Percentiles rank a stretch among this genome's conserved stretches.
phyloP scores from a whole-genome alignment of 2,888 invertebrate genomes.

The Pemphredon lugubris region DNA sequence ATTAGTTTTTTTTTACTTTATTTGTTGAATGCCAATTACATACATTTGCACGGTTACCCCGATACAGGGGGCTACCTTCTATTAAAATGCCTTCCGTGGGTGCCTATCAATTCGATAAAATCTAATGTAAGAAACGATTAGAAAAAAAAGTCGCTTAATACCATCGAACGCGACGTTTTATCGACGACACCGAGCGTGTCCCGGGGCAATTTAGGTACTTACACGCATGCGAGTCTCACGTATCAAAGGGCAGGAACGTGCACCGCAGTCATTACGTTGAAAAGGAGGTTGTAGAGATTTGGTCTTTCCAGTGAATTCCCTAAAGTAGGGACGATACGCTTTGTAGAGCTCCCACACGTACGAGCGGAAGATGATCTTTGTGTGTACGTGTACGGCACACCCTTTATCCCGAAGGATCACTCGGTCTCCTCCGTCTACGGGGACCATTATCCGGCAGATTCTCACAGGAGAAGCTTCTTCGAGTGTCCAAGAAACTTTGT shows the following conservation, averaged over 20 bases:
- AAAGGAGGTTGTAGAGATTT: constrained; percentile 58
- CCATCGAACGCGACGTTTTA: too few species aligned
- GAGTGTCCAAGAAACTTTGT: constrained; percentile 77
- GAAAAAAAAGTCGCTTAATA: too few species aligned
- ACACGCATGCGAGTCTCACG: constrained; percentile 10
- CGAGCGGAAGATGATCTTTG: constrained; percentile 59
- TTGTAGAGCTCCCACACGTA: constrained; percentile 56
- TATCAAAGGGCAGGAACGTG: constrained; percentile 46
- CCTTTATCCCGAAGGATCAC: constrained; percentile 72
- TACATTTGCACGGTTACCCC: too few species aligned
- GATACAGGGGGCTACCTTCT: too few species aligned
- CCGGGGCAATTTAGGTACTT: not conserved
- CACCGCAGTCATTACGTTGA: constrained; percentile 49
- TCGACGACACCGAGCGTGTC: too few species aligned
- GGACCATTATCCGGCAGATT: constrained; percentile 72
- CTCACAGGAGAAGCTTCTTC: constrained; percentile 67
- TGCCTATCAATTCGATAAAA: too few species aligned
- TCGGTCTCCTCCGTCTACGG: constrained; percentile 67
- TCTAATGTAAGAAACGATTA: too few species aligned
- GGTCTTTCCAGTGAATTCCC: constrained; percentile 58
- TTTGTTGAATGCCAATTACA: too few species aligned
- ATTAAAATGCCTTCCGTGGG: too few species aligned
- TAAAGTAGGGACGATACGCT: constrained; percentile 48
- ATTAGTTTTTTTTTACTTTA: too few species aligned
- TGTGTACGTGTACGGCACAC: constrained; percentile 63